These are phyloP conservation scores for Boleophthalmus pectinirostris DNA, from an alignment of 2,113 vertebrate genomes.

Conservation along the genomic window DNA sequence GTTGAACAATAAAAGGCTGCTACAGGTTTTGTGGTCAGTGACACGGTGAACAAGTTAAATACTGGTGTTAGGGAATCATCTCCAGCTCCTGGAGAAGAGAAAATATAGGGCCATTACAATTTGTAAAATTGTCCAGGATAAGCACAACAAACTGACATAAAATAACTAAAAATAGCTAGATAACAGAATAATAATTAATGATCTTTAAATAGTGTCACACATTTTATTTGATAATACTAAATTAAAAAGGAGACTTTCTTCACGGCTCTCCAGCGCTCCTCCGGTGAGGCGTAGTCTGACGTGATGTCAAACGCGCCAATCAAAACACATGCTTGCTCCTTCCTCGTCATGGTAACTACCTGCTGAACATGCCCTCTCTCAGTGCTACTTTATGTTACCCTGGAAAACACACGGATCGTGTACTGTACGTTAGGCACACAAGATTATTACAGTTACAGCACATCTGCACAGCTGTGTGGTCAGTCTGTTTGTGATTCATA, in stretches of 20 bases:
- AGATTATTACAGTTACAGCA: background rate
- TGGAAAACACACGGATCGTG: constrained; percentile 51
- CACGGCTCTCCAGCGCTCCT: constrained; percentile 56
- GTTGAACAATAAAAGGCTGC: constrained; percentile 43
- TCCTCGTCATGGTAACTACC: constrained; percentile 69
- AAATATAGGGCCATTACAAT: constrained; percentile 38
- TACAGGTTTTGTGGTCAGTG: constrained; percentile 43
- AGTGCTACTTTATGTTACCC: constrained; percentile 75
- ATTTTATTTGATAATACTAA: constrained; percentile 85
- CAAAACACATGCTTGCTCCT: constrained; percentile 71
- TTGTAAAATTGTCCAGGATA: constrained; percentile 62
- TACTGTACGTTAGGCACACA: constrained; percentile 5
- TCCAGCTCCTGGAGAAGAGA: constrained; percentile 68
- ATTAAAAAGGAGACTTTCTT: constrained; percentile 80
- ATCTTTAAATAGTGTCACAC: constrained; percentile 88
- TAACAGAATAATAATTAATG: constrained; percentile 81
- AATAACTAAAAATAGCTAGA: constrained; percentile 69
- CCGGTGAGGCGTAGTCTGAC: constrained; percentile 53
- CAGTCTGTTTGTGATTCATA: background rate
- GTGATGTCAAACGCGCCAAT: constrained; percentile 74
- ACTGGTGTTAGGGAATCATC: constrained; percentile 63
- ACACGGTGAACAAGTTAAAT: constrained; percentile 67
- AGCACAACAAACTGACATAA: constrained; percentile 78
- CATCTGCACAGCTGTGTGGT: background rate
- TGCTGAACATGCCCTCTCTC: constrained; percentile 72